These are phyloP conservation scores for Heliangelus exortis DNA, from an alignment of 2,797 vertebrate species.

Conservation along the genomic window DNA sequence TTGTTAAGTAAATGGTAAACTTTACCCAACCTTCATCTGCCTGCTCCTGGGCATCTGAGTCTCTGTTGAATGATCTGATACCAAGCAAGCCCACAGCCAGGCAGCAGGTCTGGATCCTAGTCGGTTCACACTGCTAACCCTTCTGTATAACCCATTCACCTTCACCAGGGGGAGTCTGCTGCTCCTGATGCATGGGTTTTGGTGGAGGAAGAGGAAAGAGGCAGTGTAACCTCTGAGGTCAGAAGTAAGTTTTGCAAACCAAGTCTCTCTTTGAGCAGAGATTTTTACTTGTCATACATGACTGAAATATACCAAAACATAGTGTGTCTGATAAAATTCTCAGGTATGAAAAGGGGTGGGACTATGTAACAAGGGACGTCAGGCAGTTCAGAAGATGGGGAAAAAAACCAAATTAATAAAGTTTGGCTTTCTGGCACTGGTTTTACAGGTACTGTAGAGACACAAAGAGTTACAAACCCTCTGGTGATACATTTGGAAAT, in stretches of 20 bases:
- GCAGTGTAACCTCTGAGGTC: not conserved
- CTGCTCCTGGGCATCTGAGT: not conserved
- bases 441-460: not conserved
- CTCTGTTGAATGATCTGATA: not conserved
- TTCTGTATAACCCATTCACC: rapidly evolving
- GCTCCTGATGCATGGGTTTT: not conserved
- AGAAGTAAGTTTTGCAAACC: not conserved
- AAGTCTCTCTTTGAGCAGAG: not conserved
- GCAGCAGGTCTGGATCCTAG: not conserved
- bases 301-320: not conserved
- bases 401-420: not conserved
- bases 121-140: not conserved
- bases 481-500: not conserved
- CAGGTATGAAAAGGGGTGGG: not conserved
- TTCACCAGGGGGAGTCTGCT: not conserved
- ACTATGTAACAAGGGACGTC: not conserved
- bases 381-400: not conserved
- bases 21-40: not conserved
- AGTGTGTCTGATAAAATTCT: not conserved
- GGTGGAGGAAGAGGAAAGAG: not conserved
- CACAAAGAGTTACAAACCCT: not conserved
- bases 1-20: not conserved
- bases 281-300: not conserved
- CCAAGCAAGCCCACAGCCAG: rapidly evolving
- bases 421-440: not conserved